A percentile compares a stretch with the other conserved stretches of the same genome.
phyloP scores from a whole-genome alignment of 1,140 invertebrate genomes.

The Nylanderia fulva region DNA sequence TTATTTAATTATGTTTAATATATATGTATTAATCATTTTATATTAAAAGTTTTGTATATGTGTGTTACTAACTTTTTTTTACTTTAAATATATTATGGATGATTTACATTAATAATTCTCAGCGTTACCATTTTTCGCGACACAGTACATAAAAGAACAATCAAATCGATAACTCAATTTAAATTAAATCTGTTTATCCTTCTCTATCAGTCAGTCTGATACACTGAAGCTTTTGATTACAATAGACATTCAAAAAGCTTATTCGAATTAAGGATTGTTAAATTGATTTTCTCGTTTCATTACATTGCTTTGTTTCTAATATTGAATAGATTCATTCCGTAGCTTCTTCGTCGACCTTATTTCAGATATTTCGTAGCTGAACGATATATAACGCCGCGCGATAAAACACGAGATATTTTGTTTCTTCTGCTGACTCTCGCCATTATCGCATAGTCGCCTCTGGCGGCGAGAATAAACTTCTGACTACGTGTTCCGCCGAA shows the following conservation, averaged over 20 bases:
- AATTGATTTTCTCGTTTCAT: slow-evolving; percentile 40
- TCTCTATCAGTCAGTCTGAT: not conserved
- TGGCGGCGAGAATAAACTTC: slow-evolving; percentile 46
- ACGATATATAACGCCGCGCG: slow-evolving; percentile 38
- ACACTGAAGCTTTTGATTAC: not conserved
- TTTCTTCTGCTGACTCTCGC: slow-evolving; percentile 60
- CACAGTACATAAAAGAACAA: not conserved
- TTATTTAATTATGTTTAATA: slow-evolving; percentile 16
- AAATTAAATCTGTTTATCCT: slow-evolving; percentile 12
- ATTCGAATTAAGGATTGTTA: not conserved
- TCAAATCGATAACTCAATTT: slow-evolving; percentile 14
- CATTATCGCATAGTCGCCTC: slow-evolving; percentile 57
- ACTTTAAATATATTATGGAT: not conserved
- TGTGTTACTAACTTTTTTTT: not conserved
- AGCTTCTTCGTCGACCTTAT: slow-evolving; percentile 19
- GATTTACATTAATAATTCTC: slow-evolving; percentile 1
- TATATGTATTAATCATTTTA: not conserved
- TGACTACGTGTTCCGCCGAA: slow-evolving; percentile 57
- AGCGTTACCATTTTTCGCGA: not conserved
- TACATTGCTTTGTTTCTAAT: slow-evolving; percentile 8
- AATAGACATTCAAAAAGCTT: not conserved
- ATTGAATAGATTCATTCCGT: slow-evolving; percentile 34
- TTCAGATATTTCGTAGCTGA: slow-evolving; percentile 37
- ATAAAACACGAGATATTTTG: slow-evolving; percentile 71
- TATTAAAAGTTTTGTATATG: not conserved